Conservation (phyloP, 2,113 vertebrate genomes). For the Monopterus albus region DNA sequence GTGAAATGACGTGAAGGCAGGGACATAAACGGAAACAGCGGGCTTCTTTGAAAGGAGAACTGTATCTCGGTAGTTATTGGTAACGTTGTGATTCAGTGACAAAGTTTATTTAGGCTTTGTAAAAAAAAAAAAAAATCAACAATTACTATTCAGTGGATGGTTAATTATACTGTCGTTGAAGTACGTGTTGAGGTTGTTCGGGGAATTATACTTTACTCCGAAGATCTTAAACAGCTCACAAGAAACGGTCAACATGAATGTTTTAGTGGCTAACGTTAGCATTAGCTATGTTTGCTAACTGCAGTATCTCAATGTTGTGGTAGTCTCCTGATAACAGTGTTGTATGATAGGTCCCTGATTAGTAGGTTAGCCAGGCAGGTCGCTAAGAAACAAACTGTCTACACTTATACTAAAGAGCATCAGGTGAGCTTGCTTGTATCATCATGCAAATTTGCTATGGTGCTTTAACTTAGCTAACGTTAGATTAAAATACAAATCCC, state of each 20-base stretch:
- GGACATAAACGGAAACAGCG: conserved; percentile 73
- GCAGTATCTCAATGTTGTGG: too few relatives aligned
- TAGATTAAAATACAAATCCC: neutral
- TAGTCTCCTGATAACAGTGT: too few relatives aligned
- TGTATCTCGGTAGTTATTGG: conserved; percentile 49
- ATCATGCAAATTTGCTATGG: neutral
- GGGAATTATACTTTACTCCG: too few relatives aligned
- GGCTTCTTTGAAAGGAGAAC: conserved; percentile 79
- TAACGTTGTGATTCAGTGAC: neutral
- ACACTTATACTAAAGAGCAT: neutral
- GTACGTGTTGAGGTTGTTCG: neutral
- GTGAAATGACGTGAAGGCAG: conserved; percentile 61
- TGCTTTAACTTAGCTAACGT: conserved; percentile 12
- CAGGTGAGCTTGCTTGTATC: neutral
- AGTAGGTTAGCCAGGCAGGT: conserved; percentile 30
- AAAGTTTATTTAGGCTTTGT: neutral
- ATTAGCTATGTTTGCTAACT: conserved; percentile 57
- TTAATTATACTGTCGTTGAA: neutral
- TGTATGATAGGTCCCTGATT: neutral
- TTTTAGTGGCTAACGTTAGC: conserved; percentile 58
- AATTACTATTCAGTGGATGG: too few relatives aligned
- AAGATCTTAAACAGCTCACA: too few relatives aligned
- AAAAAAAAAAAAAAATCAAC: neutral
- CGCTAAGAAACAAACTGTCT: neutral
- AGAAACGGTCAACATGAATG: neutral